These are phyloP conservation scores for Atopsyche davidsoni DNA, from an alignment of 1,140 invertebrate genomes.

Conservation along the genomic window DNA sequence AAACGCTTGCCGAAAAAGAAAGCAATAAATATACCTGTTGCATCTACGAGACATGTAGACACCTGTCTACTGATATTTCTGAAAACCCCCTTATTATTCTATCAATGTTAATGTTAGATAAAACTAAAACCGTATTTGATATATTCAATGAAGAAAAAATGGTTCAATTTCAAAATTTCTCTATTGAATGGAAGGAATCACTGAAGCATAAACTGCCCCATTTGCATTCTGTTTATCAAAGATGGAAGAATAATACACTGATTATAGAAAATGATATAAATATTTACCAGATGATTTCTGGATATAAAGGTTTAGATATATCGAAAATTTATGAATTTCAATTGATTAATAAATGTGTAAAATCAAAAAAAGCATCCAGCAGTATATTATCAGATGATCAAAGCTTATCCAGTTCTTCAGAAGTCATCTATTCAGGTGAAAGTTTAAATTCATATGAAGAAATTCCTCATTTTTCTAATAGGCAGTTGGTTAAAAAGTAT, in stretches of 20 bases:
- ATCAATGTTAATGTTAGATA: slow-evolving; percentile 44
- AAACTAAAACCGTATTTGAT: slow-evolving; percentile 42
- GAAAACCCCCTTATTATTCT: slow-evolving; percentile 42
- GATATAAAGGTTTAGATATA: slow-evolving; percentile 50
- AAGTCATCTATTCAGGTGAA: background rate
- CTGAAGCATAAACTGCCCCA: slow-evolving; percentile 37
- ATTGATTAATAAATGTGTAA: slow-evolving; percentile 38
- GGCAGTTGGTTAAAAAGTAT: slow-evolving; percentile 51
- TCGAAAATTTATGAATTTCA: slow-evolving; percentile 52
- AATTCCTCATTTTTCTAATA: slow-evolving; percentile 53
- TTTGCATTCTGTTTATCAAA: slow-evolving; percentile 43
- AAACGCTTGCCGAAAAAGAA: slow-evolving; percentile 43
- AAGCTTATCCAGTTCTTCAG: background rate
- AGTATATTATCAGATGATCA: slow-evolving; percentile 33
- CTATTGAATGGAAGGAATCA: slow-evolving; percentile 15
- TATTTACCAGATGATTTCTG: slow-evolving; percentile 52
- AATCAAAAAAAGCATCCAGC: slow-evolving; percentile 33
- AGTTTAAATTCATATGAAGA: slow-evolving; percentile 26
- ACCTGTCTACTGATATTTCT: slow-evolving; percentile 43
- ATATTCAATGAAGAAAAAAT: slow-evolving; percentile 42
- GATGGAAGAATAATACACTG: slow-evolving; percentile 36
- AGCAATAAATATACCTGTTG: slow-evolving; percentile 42
- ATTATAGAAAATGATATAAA: slow-evolving; percentile 46
- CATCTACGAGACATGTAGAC: slow-evolving; percentile 46
- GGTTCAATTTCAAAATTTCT: slow-evolving; percentile 36